Evolutionary conservation across 2,113 vertebrate species (phyloP).

Genomic region (Pimephales promelas): DNA sequence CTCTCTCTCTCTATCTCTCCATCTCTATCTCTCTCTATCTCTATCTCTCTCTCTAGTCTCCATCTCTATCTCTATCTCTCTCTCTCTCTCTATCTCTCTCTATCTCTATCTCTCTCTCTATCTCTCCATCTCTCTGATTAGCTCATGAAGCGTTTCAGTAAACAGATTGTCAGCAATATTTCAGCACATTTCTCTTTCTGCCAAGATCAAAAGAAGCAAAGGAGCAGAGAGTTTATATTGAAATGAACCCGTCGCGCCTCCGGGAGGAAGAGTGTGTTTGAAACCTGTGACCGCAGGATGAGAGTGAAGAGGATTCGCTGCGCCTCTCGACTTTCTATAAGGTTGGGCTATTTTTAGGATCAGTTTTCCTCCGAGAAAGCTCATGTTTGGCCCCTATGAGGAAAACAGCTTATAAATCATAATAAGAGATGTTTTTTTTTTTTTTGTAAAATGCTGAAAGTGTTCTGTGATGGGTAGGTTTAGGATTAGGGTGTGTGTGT

Average conservation of each 20-base stretch:
- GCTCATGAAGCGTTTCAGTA: background rate
- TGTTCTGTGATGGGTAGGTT: too few species aligned
- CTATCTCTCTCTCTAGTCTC: too few species aligned
- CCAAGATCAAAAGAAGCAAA: background rate
- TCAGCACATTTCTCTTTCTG: background rate
- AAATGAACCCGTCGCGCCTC: background rate
- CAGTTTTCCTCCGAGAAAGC: background rate
- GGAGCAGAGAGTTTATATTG: background rate
- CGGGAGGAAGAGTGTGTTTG: background rate
- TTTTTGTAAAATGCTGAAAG: too few species aligned
- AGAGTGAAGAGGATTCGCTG: background rate
- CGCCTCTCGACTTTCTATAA: background rate
- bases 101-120: too few species aligned
- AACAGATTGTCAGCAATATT: background rate
- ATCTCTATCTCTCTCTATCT: too few species aligned
- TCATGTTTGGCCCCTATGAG: background rate
- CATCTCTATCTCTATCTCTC: too few species aligned
- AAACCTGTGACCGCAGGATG: background rate
- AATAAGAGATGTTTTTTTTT: too few species aligned
- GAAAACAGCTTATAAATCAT: too few species aligned
- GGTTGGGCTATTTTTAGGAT: slow-evolving; percentile 5
- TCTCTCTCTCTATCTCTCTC: too few species aligned
- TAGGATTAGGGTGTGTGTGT: background rate
- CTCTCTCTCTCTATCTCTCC: too few species aligned
- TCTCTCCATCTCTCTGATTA: background rate